A percentile compares a stretch with the other conserved stretches of the same genome.
phyloP scores from a whole-genome alignment of 2,797 vertebrate genomes.

The Characodon lateralis region DNA sequence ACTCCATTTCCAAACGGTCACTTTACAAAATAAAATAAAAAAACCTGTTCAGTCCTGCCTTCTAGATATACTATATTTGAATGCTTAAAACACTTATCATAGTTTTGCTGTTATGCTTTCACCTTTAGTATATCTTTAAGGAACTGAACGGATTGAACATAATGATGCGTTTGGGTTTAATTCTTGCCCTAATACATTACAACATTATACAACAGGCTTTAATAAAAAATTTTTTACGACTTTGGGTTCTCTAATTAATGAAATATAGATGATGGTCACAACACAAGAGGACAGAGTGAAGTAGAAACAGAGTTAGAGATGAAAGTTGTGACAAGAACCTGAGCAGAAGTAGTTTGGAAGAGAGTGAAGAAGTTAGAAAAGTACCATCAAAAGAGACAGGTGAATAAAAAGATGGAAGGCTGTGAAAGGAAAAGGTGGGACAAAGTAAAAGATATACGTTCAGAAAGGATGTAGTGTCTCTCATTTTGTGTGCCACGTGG shows the following conservation, averaged over 20 bases:
- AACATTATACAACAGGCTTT: background rate
- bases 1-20: too few relatives aligned
- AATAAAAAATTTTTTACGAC: background rate
- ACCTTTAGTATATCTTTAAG: background rate
- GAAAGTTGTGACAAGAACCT: background rate
- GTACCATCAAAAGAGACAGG: slow-evolving; percentile 25
- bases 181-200: background rate
- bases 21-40: too few relatives aligned
- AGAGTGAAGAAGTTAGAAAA: slow-evolving; percentile 1
- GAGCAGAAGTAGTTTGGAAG: slow-evolving; percentile 7
- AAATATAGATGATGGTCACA: background rate
- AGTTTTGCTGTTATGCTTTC: background rate
- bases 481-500: slow-evolving; percentile 65
- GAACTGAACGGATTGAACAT: background rate
- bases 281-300: background rate
- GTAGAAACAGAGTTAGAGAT: background rate
- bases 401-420: slow-evolving; percentile 5
- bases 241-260: background rate
- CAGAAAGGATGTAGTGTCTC: slow-evolving; percentile 47
- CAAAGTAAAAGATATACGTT: slow-evolving; percentile 17
- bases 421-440: background rate
- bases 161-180: background rate
- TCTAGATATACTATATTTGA: background rate
- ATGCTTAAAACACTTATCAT: background rate
- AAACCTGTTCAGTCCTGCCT: too few relatives aligned